Percentiles rank a stretch among this genome's conserved stretches.
Conservation (phyloP, 92 coral and sea anemone genomes). For the Bergia puertoricense region DNA sequence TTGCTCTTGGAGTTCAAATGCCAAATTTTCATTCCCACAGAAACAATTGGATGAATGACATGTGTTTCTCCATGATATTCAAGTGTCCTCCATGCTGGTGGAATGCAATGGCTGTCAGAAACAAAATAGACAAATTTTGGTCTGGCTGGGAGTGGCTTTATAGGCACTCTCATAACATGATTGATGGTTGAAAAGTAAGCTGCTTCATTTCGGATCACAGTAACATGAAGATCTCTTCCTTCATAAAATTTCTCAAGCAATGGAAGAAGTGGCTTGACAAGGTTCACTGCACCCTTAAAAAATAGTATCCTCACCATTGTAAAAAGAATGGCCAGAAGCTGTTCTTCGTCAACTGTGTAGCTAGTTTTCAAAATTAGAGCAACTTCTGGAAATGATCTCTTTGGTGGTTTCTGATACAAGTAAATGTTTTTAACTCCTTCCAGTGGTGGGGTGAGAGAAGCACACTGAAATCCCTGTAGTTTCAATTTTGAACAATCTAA, state of each 20-base stretch:
- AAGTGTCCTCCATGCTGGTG: slow-evolving; percentile 56
- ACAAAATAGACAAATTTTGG: slow-evolving; percentile 55
- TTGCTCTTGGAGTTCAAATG: slow-evolving; percentile 48
- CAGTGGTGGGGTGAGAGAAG: slow-evolving; percentile 43
- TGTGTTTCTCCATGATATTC: slow-evolving; percentile 38
- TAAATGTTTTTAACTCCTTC: slow-evolving; percentile 33
- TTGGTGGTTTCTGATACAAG: slow-evolving; percentile 31
- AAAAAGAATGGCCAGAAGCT: slow-evolving; percentile 53
- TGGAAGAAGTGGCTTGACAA: slow-evolving; percentile 46
- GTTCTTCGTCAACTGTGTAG: slow-evolving; percentile 50
- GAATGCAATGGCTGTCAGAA: slow-evolving; percentile 60
- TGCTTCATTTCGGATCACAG: slow-evolving; percentile 60
- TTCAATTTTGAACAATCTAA: not conserved
- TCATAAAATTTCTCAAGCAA: slow-evolving; percentile 47
- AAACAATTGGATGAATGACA: slow-evolving; percentile 54
- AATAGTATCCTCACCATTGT: slow-evolving; percentile 54
- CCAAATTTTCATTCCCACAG: slow-evolving; percentile 61
- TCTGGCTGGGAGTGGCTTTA: slow-evolving; percentile 38
- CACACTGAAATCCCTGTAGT: slow-evolving; percentile 39
- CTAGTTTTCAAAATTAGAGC: slow-evolving; percentile 2
- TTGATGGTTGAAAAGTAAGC: slow-evolving; percentile 57
- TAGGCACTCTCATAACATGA: slow-evolving; percentile 55
- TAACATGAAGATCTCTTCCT: slow-evolving; percentile 48
- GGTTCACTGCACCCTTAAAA: slow-evolving; percentile 52
- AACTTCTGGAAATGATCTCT: slow-evolving; percentile 12